phyloP scores from a whole-genome alignment of 2,888 invertebrate species.

The Acrocyrtus sp. region DNA sequence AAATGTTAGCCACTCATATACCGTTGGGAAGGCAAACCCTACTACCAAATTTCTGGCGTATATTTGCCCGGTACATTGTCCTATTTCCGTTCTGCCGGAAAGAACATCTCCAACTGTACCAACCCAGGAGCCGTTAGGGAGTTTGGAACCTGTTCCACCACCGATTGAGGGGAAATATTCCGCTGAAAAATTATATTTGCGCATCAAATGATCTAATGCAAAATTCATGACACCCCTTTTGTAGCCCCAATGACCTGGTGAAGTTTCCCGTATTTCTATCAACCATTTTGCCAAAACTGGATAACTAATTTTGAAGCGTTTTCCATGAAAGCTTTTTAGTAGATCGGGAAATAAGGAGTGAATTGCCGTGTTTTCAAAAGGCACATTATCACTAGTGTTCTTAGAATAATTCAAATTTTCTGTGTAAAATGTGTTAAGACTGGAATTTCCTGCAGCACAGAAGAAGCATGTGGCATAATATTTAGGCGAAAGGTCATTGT shows the following conservation, averaged over 20 bases:
- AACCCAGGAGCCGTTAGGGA: conserved; percentile 48
- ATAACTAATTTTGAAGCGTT: conserved; percentile 26
- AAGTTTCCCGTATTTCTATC: conserved; percentile 31
- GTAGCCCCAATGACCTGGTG: conserved; percentile 20
- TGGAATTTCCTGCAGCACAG: conserved; percentile 27
- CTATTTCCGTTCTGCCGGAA: conserved; percentile 37
- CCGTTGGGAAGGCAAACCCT: conserved; percentile 40
- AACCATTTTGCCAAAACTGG: conserved; percentile 35
- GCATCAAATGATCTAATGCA: conserved; percentile 23
- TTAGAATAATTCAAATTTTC: conserved; percentile 16
- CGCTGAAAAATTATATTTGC: conserved; percentile 42
- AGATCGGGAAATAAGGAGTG: conserved; percentile 45
- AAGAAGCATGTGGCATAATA: conserved; percentile 38
- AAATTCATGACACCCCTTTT: conserved; percentile 36
- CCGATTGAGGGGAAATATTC: conserved; percentile 29
- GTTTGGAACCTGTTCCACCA: conserved; percentile 39
- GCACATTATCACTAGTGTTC: not conserved
- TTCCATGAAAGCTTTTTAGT: conserved; percentile 38
- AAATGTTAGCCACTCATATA: conserved; percentile 47
- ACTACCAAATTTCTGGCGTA: conserved; percentile 31
- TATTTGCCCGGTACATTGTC: conserved; percentile 36
- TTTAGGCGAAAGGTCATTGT: not conserved
- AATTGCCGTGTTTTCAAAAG: not conserved
- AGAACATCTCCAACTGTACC: conserved; percentile 51
- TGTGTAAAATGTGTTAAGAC: conserved; percentile 13